Conservation (phyloP, 2,113 vertebrate species). For the Tringa solitaria region DNA sequence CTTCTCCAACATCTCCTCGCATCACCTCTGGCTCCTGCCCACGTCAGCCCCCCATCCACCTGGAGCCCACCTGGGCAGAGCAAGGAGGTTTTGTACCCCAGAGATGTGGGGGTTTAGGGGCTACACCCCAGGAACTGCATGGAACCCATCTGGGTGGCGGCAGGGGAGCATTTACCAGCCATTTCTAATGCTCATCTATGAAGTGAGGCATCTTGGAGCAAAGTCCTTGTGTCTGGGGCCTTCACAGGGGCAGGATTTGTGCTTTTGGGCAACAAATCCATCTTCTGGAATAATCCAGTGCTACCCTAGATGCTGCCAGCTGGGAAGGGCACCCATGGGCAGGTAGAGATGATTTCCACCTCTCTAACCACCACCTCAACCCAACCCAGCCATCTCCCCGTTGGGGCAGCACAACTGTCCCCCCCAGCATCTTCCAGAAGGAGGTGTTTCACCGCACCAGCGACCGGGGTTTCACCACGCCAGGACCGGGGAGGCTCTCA, state of each 20-base stretch:
- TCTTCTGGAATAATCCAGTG: background rate
- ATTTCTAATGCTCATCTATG: background rate
- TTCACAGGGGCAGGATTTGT: background rate
- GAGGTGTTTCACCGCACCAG: background rate
- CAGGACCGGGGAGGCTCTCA: background rate
- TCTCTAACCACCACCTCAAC: background rate
- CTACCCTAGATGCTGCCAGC: background rate
- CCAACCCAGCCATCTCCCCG: accelerated
- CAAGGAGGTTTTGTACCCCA: background rate
- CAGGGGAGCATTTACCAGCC: background rate
- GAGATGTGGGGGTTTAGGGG: accelerated
- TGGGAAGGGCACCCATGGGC: background rate
- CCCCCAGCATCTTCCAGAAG: background rate
- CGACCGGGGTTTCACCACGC: accelerated
- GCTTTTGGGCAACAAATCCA: background rate
- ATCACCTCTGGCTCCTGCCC: accelerated
- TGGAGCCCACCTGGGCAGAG: background rate
- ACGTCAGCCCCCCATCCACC: accelerated
- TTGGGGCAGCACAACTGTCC: background rate
- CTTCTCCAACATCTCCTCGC: background rate
- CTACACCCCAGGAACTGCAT: background rate
- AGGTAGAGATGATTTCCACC: background rate
- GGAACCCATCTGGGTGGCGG: accelerated
- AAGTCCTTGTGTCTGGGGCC: background rate
- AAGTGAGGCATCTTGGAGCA: background rate